These are phyloP conservation scores for Dreissena rostriformis DNA, from an alignment of 1,140 invertebrate genomes.

Conservation along the genomic window DNA sequence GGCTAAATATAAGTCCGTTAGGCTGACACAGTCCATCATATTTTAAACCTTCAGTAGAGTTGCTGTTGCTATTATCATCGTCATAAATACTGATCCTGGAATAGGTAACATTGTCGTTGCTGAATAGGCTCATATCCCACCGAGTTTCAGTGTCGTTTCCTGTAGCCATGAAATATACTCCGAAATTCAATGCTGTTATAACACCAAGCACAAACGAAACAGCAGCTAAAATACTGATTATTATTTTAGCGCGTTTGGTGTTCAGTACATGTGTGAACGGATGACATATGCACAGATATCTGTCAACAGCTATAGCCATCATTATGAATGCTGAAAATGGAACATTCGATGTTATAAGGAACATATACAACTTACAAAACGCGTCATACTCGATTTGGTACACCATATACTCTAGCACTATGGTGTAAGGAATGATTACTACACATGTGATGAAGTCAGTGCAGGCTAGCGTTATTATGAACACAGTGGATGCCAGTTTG, in stretches of 20 bases:
- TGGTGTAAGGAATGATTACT: conserved; percentile 77
- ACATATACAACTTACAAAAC: conserved; percentile 78
- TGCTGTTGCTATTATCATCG: background rate
- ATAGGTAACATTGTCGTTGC: background rate
- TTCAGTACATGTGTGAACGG: conserved; percentile 77
- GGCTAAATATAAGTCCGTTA: conserved; percentile 66
- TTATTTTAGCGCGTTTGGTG: conserved; percentile 70
- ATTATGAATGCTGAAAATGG: conserved; percentile 80
- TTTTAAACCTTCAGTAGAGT: background rate
- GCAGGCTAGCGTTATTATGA: conserved; percentile 77
- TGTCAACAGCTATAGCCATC: conserved; percentile 79
- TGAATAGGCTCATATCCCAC: background rate
- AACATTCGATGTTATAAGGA: conserved; percentile 78
- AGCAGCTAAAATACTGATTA: conserved; percentile 66
- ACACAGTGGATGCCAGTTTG: conserved; percentile 77
- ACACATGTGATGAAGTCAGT: conserved; percentile 76
- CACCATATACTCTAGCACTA: conserved; percentile 71
- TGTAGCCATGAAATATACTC: conserved; percentile 69
- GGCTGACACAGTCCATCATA: conserved; percentile 68
- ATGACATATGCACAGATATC: conserved; percentile 80
- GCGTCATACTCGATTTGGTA: conserved; percentile 70
- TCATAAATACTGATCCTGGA: background rate
- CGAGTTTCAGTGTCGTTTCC: background rate
- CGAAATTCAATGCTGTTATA: conserved; percentile 72
- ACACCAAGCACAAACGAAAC: conserved; percentile 73